These are phyloP conservation scores for Rhamphomyia laevipes DNA, from an alignment of 2,888 invertebrate species.

Conservation along the genomic window DNA sequence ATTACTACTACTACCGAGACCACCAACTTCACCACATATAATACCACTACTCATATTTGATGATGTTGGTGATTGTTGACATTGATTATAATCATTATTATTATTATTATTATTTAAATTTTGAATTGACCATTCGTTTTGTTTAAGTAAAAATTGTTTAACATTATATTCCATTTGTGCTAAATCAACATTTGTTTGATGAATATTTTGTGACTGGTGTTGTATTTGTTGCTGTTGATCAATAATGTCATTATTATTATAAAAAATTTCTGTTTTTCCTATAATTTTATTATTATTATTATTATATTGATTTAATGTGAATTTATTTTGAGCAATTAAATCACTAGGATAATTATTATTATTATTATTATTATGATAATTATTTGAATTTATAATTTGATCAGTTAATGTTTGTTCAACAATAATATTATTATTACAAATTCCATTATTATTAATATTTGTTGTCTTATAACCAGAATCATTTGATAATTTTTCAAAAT, in stretches of 20 bases:
- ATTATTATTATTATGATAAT: constrained; percentile 21
- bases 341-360: constrained; percentile 2
- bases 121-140: constrained; percentile 38
- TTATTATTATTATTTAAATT: constrained; percentile 12
- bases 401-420: constrained; percentile 38
- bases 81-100: neutral
- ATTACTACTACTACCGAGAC: neutral
- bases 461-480: constrained; percentile 36
- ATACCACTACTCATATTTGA: constrained; percentile 8
- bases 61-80: constrained; percentile 3
- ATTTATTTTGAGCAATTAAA: constrained; percentile 9
- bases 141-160: constrained; percentile 58
- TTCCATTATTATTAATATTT: constrained; percentile 23
- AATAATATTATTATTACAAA: constrained; percentile 37
- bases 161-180: constrained; percentile 67
- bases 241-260: constrained; percentile 1
- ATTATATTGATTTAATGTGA: constrained; percentile 4
- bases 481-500: constrained; percentile 30
- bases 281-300: constrained; percentile 5
- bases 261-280: neutral
- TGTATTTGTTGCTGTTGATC: constrained; percentile 10
- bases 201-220: neutral
- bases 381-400: constrained; percentile 31
- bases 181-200: constrained; percentile 42
- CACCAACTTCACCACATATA: neutral